Percentiles rank a stretch among this genome's conserved stretches.
Conservation (phyloP, 2,113 vertebrate species). For the Columba livia region DNA sequence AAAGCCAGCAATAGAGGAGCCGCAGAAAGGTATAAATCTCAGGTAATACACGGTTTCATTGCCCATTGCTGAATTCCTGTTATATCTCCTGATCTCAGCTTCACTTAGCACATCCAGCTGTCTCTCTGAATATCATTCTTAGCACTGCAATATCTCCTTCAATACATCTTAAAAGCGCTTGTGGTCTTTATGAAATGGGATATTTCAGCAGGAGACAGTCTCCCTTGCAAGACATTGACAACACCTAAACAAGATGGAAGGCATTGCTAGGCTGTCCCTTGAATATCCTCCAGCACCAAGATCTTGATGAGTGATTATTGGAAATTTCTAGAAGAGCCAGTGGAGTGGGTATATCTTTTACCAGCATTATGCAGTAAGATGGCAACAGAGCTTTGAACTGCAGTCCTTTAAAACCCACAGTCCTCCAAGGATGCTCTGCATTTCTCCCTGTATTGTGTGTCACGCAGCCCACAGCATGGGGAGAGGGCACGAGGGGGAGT, state of each 20-base stretch:
- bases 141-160: neutral
- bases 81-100: neutral
- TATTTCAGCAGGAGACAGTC: neutral
- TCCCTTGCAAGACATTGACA: neutral
- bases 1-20: neutral
- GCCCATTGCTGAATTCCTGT: conserved; percentile 5
- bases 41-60: neutral
- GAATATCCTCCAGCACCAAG: neutral
- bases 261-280: neutral
- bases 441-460: neutral
- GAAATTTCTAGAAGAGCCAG: neutral
- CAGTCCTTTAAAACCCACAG: neutral
- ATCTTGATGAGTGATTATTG: neutral
- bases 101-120: conserved; percentile 20
- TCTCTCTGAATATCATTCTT: conserved; percentile 16
- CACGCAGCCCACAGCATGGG: neutral
- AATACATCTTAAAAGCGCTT: neutral
- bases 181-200: neutral
- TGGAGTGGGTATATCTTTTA: neutral
- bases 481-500: neutral
- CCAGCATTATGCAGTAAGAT: neutral
- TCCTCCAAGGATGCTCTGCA: neutral
- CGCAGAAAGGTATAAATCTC: conserved; percentile 27
- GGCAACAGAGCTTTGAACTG: neutral
- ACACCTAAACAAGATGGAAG: neutral